Evolutionary conservation across 2,113 vertebrate species (phyloP).

Genomic region (Labeo rohita): DNA sequence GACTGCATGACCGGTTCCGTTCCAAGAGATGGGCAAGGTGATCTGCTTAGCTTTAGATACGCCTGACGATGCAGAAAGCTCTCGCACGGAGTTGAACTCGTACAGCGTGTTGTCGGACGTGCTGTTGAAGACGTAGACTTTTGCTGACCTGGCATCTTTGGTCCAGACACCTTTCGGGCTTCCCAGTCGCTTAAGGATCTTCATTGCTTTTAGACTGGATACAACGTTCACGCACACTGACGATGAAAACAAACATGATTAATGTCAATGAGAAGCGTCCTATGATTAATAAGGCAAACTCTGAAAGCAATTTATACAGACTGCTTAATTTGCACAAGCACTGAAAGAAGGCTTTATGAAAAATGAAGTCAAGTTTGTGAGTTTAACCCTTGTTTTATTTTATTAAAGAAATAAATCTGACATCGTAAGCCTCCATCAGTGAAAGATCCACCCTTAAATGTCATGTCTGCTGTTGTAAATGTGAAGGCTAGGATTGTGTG

Average conservation of each 20-base stretch:
- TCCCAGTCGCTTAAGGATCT: constrained; percentile 91
- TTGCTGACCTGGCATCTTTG: constrained; percentile 86
- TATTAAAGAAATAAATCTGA: neutral
- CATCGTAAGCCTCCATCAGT: neutral
- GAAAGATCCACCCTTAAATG: constrained; percentile 17
- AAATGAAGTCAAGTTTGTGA: neutral
- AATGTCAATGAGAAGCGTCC: neutral
- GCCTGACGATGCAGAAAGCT: constrained; percentile 83
- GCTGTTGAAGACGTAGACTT: constrained; percentile 89
- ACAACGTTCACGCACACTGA: constrained; percentile 91
- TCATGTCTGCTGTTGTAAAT: neutral
- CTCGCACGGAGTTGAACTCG: constrained; percentile 83
- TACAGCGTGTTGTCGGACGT: constrained; percentile 82
- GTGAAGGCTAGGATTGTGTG: neutral
- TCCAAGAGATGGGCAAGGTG: constrained; percentile 86
- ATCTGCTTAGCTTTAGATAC: constrained; percentile 77
- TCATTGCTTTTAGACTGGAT: constrained; percentile 89
- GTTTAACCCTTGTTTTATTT: neutral
- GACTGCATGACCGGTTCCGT: constrained; percentile 84
- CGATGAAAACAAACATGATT: constrained; percentile 22
- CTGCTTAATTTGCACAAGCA: neutral
- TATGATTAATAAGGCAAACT: constrained; percentile 1
- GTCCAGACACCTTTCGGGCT: constrained; percentile 88
- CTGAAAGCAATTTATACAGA: constrained; percentile 7
- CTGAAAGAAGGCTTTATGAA: neutral